Percentiles rank a stretch among this genome's conserved stretches.
Conservation (phyloP, 2,888 invertebrate species). For the Noctua janthina region DNA sequence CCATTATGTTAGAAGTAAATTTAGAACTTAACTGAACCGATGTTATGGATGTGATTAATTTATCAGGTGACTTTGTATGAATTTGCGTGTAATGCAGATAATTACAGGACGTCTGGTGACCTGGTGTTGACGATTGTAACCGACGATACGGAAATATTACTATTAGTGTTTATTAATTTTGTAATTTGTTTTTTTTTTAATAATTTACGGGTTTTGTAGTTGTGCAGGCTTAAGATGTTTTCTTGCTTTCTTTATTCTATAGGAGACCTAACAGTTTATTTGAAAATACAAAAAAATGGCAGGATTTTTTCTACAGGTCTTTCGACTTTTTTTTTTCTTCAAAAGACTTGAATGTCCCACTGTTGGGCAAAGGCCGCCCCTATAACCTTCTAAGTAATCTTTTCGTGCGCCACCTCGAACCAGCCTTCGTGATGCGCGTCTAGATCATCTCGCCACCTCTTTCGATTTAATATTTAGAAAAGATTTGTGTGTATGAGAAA, state of each 20-base stretch:
- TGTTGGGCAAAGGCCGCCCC: no score
- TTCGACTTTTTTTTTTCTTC: no score
- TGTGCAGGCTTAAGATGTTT: background rate
- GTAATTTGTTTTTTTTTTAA: background rate
- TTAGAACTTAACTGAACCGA: conserved; percentile 9
- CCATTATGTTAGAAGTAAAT: conserved; percentile 12
- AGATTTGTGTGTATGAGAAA: background rate
- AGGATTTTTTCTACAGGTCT: background rate
- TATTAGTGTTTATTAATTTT: background rate
- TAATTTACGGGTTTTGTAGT: background rate
- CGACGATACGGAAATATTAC: background rate
- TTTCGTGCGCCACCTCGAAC: no score
- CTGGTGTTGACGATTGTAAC: background rate
- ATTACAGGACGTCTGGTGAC: background rate
- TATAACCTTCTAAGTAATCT: no score
- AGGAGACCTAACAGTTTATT: background rate
- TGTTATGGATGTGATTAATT: conserved; percentile 21
- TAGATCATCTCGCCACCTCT: no score
- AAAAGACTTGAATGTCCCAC: no score
- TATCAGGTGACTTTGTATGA: conserved; percentile 8
- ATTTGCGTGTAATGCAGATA: background rate
- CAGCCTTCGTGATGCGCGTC: no score
- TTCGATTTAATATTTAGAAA: background rate
- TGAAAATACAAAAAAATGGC: background rate
- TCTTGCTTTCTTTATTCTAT: background rate